phyloP scores from a whole-genome alignment of 2,888 invertebrate genomes.

The Drosophila phalerata region DNA sequence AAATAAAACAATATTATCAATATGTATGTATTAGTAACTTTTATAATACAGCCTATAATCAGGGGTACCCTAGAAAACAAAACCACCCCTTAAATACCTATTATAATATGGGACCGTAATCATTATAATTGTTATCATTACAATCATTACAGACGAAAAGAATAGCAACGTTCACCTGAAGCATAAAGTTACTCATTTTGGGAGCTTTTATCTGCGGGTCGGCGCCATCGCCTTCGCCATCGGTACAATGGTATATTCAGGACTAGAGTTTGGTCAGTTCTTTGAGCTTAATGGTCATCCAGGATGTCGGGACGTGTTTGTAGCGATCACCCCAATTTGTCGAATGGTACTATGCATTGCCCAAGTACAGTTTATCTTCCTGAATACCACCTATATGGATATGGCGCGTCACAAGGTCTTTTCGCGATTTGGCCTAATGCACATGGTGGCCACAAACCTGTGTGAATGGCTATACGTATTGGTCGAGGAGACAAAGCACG shows the following conservation, averaged over 20 bases:
- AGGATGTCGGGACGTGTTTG: slow-evolving; percentile 88
- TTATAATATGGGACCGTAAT: no score
- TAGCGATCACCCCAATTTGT: slow-evolving; percentile 92
- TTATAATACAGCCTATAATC: no score
- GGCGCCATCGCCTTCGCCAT: slow-evolving; percentile 89
- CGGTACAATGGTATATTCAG: slow-evolving; percentile 90
- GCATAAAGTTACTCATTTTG: slow-evolving; percentile 88
- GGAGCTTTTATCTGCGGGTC: slow-evolving; percentile 94
- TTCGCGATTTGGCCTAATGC: slow-evolving; percentile 96
- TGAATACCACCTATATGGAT: slow-evolving; percentile 92
- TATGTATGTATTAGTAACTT: no score
- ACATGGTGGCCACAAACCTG: slow-evolving; percentile 94
- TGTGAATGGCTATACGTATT: slow-evolving; percentile 96
- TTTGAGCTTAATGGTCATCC: slow-evolving; percentile 89
- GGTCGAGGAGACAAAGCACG: slow-evolving; percentile 95
- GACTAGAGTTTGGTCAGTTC: slow-evolving; percentile 90
- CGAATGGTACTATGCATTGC: slow-evolving; percentile 94
- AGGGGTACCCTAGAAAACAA: no score
- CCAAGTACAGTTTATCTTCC: slow-evolving; percentile 97
- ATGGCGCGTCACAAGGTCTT: slow-evolving; percentile 89
- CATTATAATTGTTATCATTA: not conserved
- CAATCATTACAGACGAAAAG: slow-evolving; percentile 77
- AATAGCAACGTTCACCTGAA: slow-evolving; percentile 84
- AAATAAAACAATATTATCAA: no score
- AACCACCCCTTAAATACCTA: no score